Conservation (phyloP, 2,888 invertebrate species). For the Hemistola chrysoprasaria region DNA sequence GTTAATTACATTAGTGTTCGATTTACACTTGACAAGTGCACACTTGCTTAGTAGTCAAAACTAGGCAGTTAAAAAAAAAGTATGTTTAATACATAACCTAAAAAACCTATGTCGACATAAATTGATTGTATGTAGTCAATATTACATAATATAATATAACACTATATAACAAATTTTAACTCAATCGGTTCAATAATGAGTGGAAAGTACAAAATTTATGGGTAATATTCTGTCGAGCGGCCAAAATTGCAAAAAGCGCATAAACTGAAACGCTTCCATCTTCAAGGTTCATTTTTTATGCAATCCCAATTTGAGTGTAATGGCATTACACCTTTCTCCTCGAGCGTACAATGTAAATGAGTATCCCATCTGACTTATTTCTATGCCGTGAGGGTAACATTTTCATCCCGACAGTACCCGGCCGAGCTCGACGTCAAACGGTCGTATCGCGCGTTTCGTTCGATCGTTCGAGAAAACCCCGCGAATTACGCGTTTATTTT, state of each 20-base stretch:
- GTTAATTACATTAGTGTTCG: too few relatives aligned
- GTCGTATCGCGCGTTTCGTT: constrained; percentile 41
- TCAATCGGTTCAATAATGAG: too few relatives aligned
- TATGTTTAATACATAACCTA: too few relatives aligned
- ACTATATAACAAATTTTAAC: too few relatives aligned
- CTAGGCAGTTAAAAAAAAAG: too few relatives aligned
- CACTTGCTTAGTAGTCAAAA: too few relatives aligned
- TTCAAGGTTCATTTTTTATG: neutral
- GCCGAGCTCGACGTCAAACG: constrained; percentile 49
- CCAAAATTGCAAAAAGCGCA: constrained; percentile 9
- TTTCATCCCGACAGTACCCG: constrained; percentile 54
- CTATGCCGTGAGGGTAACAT: constrained; percentile 56
- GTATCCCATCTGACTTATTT: constrained; percentile 42
- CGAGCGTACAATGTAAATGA: constrained; percentile 25
- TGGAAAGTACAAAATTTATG: too few relatives aligned
- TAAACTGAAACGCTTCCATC: neutral
- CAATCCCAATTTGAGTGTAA: constrained; percentile 13
- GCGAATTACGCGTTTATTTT: constrained; percentile 40
- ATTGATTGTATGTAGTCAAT: too few relatives aligned
- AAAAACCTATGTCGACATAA: too few relatives aligned
- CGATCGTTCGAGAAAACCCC: constrained; percentile 36
- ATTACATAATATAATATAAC: too few relatives aligned
- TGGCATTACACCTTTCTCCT: constrained; percentile 23
- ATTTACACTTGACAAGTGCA: too few relatives aligned
- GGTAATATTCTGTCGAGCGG: too few relatives aligned